Conservation (phyloP, 1,140 invertebrate genomes). For the Carposina sasakii region DNA sequence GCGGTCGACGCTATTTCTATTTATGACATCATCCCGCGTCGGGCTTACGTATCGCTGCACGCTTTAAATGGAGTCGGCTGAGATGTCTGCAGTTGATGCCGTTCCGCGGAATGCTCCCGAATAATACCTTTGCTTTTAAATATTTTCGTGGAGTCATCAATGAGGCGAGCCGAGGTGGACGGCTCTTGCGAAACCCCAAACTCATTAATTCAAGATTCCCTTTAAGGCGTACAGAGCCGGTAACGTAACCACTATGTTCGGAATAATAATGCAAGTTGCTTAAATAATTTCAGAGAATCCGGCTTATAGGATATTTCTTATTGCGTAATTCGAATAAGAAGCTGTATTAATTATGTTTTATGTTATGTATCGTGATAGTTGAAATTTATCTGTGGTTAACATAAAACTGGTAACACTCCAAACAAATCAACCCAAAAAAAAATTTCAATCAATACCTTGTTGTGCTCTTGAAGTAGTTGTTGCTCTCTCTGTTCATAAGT, state of each 20-base stretch:
- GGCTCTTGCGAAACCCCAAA: slow-evolving; percentile 55
- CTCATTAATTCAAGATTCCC: slow-evolving; percentile 66
- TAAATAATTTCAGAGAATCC: neutral
- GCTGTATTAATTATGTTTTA: no score
- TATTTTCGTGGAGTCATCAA: slow-evolving; percentile 42
- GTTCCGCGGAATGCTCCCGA: slow-evolving; percentile 66
- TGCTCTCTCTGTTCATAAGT: slow-evolving; percentile 92
- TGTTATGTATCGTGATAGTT: no score
- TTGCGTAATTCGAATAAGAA: no score
- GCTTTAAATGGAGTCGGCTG: slow-evolving; percentile 69
- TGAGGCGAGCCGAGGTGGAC: slow-evolving; percentile 45
- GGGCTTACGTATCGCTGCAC: slow-evolving; percentile 69
- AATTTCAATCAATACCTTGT: slow-evolving; percentile 78
- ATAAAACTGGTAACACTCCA: no score
- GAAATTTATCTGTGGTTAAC: no score
- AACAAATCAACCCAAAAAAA: no score
- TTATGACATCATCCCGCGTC: slow-evolving; percentile 70
- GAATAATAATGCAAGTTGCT: slow-evolving; percentile 47
- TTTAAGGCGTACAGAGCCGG: slow-evolving; percentile 55
- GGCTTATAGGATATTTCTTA: neutral
- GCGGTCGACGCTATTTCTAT: slow-evolving; percentile 67
- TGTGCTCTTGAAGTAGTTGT: slow-evolving; percentile 91
- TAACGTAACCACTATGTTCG: slow-evolving; percentile 40
- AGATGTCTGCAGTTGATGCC: slow-evolving; percentile 67
- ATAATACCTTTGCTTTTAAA: slow-evolving; percentile 66